Percentiles rank a stretch among this genome's conserved stretches.
phyloP scores from a whole-genome alignment of 2,113 vertebrate genomes.

The Pelobates fuscus region DNA sequence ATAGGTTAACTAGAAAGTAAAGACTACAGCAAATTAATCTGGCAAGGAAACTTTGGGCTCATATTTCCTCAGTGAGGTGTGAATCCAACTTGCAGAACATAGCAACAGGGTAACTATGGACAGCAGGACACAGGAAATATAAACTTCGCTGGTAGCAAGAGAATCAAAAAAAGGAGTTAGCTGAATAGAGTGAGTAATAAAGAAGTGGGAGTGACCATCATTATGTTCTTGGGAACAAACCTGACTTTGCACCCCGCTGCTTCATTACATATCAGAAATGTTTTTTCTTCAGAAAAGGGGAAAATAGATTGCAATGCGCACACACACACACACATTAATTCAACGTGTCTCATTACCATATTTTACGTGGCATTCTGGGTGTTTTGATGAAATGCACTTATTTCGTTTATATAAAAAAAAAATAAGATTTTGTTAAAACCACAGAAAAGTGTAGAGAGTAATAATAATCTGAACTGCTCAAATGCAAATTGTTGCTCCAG shows the following conservation, averaged over 20 bases:
- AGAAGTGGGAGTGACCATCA: conserved; percentile 34
- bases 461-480: too few species aligned
- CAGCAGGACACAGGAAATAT: conserved; percentile 25
- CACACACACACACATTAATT: too few species aligned
- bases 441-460: too few species aligned
- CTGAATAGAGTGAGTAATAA: conserved; percentile 11
- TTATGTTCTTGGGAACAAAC: conserved; percentile 25
- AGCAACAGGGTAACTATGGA: conserved; percentile 34
- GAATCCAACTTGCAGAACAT: conserved; percentile 26
- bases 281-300: too few species aligned
- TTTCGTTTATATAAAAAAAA: too few species aligned
- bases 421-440: too few species aligned
- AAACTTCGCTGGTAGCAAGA: conserved; percentile 21
- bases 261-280: conserved; percentile 11
- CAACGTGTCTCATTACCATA: too few species aligned
- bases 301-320: too few species aligned
- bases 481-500: too few species aligned
- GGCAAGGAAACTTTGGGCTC: conserved; percentile 27
- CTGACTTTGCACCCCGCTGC: conserved; percentile 26
- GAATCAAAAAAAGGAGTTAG: conserved; percentile 10
- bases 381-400: too few species aligned
- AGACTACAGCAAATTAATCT: conserved; percentile 18
- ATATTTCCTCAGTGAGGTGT: conserved; percentile 29
- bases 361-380: too few species aligned
- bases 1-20: conserved; percentile 22